Percentiles rank a stretch among this genome's conserved stretches.
Conservation (phyloP, 1,140 invertebrate genomes). For the Drosophila pseudoobscura region DNA sequence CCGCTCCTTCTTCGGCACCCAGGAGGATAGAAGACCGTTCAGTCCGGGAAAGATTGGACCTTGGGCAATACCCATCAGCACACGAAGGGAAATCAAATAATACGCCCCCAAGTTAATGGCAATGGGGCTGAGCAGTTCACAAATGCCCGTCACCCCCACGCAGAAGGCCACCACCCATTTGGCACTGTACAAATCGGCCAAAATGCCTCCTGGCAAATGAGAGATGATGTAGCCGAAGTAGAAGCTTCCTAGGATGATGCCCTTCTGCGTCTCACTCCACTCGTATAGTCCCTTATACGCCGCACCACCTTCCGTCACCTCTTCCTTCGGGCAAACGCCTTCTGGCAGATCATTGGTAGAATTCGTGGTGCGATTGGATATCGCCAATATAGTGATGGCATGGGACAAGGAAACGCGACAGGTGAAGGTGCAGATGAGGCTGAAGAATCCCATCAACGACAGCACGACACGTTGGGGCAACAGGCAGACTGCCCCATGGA, state of each 20-base stretch:
- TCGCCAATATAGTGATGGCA: conserved; percentile 32
- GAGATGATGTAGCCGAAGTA: conserved; percentile 90
- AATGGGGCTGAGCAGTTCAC: conserved; percentile 3
- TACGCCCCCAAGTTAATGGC: conserved; percentile 82
- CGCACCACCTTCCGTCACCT: accelerated
- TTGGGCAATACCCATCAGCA: conserved; percentile 88
- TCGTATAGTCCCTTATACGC: not conserved
- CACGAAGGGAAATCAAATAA: conserved; percentile 85
- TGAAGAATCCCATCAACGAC: conserved; percentile 29
- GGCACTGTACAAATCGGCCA: conserved; percentile 90
- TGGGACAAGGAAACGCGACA: conserved; percentile 35
- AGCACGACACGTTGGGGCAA: conserved; percentile 28
- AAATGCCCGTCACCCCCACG: conserved; percentile 19
- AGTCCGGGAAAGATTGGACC: conserved; percentile 89
- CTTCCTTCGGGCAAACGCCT: not conserved
- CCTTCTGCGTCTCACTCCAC: conserved; percentile 41
- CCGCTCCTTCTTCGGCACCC: conserved; percentile 88
- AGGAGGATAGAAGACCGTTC: conserved; percentile 86
- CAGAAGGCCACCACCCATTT: conserved; percentile 84
- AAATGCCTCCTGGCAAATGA: conserved; percentile 89
- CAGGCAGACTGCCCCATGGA: no score
- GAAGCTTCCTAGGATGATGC: conserved; percentile 85
- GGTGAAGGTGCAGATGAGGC: conserved; percentile 34
- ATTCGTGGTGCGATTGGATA: not conserved
- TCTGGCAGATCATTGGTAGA: not conserved